Percentiles rank a stretch among this genome's conserved stretches.
Conservation (phyloP, 2,113 vertebrate genomes). For the Phoenicopterus ruber region DNA sequence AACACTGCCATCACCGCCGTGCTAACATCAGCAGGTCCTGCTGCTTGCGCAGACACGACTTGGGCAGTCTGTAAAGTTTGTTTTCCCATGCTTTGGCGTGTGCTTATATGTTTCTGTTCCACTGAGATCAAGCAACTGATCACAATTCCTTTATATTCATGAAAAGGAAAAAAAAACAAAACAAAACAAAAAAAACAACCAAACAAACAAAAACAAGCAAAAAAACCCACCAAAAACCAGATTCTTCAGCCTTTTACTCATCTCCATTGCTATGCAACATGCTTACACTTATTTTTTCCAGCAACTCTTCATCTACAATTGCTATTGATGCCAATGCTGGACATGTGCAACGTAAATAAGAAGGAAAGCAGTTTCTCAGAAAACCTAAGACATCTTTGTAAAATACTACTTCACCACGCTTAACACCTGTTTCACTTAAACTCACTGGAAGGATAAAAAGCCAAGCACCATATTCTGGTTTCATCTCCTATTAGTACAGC, state of each 20-base stretch:
- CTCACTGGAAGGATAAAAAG: not conserved
- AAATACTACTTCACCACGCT: not conserved
- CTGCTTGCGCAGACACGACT: not conserved
- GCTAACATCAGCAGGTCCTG: not conserved
- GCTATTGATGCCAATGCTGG: not conserved
- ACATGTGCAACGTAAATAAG: not conserved
- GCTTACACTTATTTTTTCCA: not conserved
- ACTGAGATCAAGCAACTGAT: not conserved
- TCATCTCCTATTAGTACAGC: not conserved
- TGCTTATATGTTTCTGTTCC: not conserved
- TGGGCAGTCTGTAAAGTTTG: not conserved
- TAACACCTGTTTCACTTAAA: not conserved
- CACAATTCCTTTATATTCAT: not conserved
- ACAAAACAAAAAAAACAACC: no score
- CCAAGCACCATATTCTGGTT: not conserved
- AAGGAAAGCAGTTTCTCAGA: not conserved
- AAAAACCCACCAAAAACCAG: not conserved
- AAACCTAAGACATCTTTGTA: not conserved
- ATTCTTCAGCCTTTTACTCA: not conserved
- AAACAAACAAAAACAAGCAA: no score
- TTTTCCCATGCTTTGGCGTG: not conserved
- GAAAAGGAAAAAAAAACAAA: not conserved
- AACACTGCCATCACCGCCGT: no score
- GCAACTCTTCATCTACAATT: not conserved
- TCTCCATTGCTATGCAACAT: not conserved